A percentile compares a stretch with the other conserved stretches of the same genome.
These are phyloP conservation scores for Ostrea denselamellosa DNA, from an alignment of 1,140 invertebrate genomes.

Conservation along the genomic window DNA sequence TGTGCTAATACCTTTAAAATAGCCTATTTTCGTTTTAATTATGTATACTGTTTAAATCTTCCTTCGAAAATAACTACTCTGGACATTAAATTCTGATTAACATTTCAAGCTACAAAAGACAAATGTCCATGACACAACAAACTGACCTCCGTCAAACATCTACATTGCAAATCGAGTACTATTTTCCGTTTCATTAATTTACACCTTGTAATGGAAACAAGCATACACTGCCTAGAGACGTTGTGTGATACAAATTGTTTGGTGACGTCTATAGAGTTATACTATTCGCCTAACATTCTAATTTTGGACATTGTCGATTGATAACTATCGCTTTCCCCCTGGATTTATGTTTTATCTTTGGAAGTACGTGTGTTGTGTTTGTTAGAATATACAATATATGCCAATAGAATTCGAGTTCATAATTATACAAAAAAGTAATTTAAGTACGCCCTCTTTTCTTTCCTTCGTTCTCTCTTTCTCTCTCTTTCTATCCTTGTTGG, in stretches of 20 bases:
- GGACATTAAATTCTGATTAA: no score
- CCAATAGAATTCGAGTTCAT: no score
- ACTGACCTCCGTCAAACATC: neutral
- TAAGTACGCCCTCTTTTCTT: neutral
- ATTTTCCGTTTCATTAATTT: neutral
- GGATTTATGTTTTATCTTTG: neutral
- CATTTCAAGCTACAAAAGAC: no score
- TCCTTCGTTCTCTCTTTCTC: constrained; percentile 27
- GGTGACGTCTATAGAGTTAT: no score
- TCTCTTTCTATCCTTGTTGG: neutral
- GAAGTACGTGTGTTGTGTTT: no score
- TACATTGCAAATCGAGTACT: neutral
- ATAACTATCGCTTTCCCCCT: neutral
- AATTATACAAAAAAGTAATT: neutral
- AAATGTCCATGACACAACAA: neutral
- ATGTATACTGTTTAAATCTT: no score
- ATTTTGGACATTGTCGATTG: neutral
- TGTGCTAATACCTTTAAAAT: no score
- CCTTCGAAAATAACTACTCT: no score
- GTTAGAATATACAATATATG: no score
- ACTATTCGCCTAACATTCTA: no score
- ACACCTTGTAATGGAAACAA: neutral
- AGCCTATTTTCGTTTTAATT: no score
- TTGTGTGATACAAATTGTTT: neutral
- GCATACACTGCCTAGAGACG: neutral